Evolutionary conservation across 1,140 invertebrate genomes (phyloP).

Genomic region (Schlechtendalia chinensis): DNA sequence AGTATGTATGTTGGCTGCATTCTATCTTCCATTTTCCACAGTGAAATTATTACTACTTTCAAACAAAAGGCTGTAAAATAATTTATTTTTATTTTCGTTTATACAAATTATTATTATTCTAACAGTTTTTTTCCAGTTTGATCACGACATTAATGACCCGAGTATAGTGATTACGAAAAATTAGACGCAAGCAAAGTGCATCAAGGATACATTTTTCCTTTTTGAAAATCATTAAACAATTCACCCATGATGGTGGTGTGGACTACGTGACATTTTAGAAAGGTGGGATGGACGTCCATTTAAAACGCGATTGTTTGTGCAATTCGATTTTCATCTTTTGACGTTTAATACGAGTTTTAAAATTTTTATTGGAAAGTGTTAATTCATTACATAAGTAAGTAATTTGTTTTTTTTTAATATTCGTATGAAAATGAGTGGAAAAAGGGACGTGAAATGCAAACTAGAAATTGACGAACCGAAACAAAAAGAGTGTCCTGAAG

Average conservation of each 20-base stretch:
- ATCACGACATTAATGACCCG: not conserved
- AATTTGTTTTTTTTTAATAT: not conserved
- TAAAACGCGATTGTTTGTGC: not conserved
- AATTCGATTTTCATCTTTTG: not conserved
- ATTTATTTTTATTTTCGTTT: not conserved
- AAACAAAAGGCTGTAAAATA: conserved; percentile 34
- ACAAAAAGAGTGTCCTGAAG: conserved; percentile 37
- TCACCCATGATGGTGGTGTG: conserved; percentile 44
- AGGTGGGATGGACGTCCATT: conserved; percentile 38
- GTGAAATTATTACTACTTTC: conserved; percentile 23
- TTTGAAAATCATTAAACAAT: conserved; percentile 32
- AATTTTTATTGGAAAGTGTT: conserved; percentile 1
- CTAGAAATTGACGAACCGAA: conserved; percentile 46
- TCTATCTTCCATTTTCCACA: conserved; percentile 28
- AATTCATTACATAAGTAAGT: conserved; percentile 1
- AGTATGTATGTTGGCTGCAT: conserved; percentile 30
- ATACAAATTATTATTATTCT: not conserved
- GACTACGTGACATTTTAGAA: conserved; percentile 46
- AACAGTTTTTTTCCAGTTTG: not conserved
- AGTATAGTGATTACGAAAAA: not conserved
- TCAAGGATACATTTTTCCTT: not conserved
- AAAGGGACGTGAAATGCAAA: conserved; percentile 36
- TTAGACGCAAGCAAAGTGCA: not conserved
- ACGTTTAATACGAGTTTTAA: conserved; percentile 3
- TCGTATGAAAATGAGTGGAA: conserved; percentile 26